Conservation (phyloP, 37 sponge, comb jelly and placozoan species). For the Petrosia ficiformis region DNA sequence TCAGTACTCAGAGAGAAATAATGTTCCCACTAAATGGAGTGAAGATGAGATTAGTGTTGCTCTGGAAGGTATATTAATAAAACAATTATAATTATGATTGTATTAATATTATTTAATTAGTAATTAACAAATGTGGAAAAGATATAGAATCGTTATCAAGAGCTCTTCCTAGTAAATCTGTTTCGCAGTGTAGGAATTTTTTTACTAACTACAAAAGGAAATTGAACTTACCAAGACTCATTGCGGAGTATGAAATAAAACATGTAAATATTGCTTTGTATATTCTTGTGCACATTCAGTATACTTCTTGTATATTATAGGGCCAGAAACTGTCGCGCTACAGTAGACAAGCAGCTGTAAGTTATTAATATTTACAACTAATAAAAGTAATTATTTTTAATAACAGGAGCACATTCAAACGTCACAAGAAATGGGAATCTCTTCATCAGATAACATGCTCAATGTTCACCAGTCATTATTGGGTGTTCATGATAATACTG, state of each 20-base stretch:
- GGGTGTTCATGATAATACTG: too few relatives aligned
- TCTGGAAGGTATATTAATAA: slow-evolving; percentile 30
- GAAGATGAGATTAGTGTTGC: slow-evolving; percentile 55
- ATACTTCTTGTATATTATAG: slow-evolving; percentile 9
- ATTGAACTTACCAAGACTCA: slow-evolving; percentile 44
- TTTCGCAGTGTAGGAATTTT: slow-evolving; percentile 63
- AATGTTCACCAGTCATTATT: too few relatives aligned
- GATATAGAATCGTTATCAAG: slow-evolving; percentile 48
- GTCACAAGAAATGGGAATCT: too few relatives aligned
- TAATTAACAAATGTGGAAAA: slow-evolving; percentile 43
- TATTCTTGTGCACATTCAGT: neutral
- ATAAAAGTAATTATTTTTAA: too few relatives aligned
- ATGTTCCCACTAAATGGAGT: slow-evolving; percentile 26
- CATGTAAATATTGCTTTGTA: slow-evolving; percentile 30
- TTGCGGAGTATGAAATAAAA: slow-evolving; percentile 58
- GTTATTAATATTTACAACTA: too few relatives aligned
- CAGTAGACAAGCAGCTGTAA: slow-evolving; percentile 36
- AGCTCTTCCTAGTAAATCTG: slow-evolving; percentile 46
- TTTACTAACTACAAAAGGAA: slow-evolving; percentile 73
- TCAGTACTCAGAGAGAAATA: slow-evolving; percentile 29
- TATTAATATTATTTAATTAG: neutral
- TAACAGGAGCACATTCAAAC: too few relatives aligned
- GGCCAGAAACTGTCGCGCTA: slow-evolving; percentile 56
- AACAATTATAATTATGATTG: neutral
- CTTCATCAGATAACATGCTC: too few relatives aligned